These are phyloP conservation scores for Cepaea hortensis DNA, from an alignment of 2,888 invertebrate species.

Conservation along the genomic window DNA sequence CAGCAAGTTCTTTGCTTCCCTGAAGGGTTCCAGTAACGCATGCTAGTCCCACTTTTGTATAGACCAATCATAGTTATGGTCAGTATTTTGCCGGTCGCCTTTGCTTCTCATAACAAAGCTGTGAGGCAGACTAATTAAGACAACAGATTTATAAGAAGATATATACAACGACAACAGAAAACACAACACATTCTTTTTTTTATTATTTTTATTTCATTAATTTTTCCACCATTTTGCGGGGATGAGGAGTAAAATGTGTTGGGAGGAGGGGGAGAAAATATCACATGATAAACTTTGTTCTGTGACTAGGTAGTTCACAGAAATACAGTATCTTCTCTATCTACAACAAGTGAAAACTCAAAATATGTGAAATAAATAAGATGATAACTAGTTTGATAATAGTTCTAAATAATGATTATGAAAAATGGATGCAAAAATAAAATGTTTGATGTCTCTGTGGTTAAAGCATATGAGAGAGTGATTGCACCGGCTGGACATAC, in stretches of 20 bases:
- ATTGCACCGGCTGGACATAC: no score
- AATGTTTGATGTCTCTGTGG: no score
- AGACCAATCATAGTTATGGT: no score
- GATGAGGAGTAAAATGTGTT: constrained; percentile 20
- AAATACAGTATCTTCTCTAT: constrained; percentile 24
- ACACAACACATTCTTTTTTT: neutral
- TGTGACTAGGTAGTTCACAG: constrained; percentile 44
- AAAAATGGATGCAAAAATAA: constrained; percentile 10
- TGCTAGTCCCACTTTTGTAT: no score
- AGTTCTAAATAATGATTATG: neutral
- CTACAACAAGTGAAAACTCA: constrained; percentile 35
- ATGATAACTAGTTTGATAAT: neutral
- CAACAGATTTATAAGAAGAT: neutral
- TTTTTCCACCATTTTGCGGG: constrained; percentile 36
- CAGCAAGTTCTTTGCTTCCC: no score
- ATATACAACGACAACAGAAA: neutral
- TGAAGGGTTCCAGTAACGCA: no score
- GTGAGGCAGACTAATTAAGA: no score
- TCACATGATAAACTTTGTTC: constrained; percentile 34
- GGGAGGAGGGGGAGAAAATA: constrained; percentile 15
- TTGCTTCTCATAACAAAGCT: no score
- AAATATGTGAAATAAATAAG: neutral
- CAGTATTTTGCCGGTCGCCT: no score
- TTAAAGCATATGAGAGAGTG: no score
- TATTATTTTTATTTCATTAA: constrained; percentile 37